A percentile compares a stretch with the other conserved stretches of the same genome.
Conservation (phyloP, 2,888 invertebrate species). For the Oxyscelio sp. region DNA sequence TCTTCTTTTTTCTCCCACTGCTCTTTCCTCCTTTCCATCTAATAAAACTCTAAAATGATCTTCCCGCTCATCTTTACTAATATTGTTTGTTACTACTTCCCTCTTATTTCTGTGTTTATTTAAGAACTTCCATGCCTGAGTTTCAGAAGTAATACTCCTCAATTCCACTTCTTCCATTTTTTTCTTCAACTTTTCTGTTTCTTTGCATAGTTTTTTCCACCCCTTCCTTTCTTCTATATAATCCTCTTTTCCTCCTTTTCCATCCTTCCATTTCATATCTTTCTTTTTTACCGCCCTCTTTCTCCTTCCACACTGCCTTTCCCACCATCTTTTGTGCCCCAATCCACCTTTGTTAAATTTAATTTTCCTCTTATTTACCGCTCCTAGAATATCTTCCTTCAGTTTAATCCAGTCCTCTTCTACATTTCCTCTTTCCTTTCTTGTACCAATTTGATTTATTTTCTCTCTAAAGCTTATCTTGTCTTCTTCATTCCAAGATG, state of each 20-base stretch:
- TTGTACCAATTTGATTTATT: conserved; percentile 29
- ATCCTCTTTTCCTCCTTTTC: conserved; percentile 3
- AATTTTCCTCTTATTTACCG: background rate
- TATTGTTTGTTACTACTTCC: background rate
- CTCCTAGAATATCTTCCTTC: background rate
- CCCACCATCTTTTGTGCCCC: conserved; percentile 24
- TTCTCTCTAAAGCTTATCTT: conserved; percentile 1
- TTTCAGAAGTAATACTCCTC: conserved; percentile 22
- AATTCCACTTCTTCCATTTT: background rate
- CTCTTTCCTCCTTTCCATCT: conserved; percentile 17
- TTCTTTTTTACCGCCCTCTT: conserved; percentile 1
- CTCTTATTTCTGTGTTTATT: background rate
- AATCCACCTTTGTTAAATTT: background rate
- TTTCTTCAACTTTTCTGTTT: conserved; percentile 14
- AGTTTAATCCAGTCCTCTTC: conserved; percentile 19
- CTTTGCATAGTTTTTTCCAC: conserved; percentile 8
- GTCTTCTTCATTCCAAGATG: conserved; percentile 15
- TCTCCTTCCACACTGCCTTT: conserved; percentile 4
- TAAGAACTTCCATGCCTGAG: conserved; percentile 25
- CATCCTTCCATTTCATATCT: conserved; percentile 11
- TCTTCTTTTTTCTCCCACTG: conserved; percentile 6
- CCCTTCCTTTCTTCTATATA: conserved; percentile 14
- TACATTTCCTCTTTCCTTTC: background rate
- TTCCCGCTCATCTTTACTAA: background rate
- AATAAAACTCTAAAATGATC: conserved; percentile 7